phyloP scores from a whole-genome alignment of 2,797 vertebrate genomes.

The Pangasius larnaudii region DNA sequence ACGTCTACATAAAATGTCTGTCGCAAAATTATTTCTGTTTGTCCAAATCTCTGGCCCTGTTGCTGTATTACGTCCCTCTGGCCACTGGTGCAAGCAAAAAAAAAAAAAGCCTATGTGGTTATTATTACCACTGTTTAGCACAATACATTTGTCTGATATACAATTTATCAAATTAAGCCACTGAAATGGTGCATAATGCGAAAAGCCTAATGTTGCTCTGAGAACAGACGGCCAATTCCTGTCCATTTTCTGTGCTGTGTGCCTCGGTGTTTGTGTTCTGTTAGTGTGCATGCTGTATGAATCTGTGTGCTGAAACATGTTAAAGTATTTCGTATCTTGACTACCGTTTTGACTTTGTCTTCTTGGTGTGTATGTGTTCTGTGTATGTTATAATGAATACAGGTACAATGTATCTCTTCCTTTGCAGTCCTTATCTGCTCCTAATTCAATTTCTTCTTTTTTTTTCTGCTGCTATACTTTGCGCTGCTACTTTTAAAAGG shows the following conservation, averaged over 20 bases:
- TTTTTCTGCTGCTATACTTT: conserved; percentile 35
- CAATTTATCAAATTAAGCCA: conserved; percentile 16
- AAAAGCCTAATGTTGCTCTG: conserved; percentile 21
- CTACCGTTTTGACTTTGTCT: conserved; percentile 39
- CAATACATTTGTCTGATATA: conserved; percentile 9
- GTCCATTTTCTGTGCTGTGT: conserved; percentile 52
- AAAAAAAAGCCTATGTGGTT: neutral
- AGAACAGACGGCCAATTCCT: conserved; percentile 49
- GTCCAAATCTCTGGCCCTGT: conserved; percentile 48
- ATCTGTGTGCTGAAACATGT: conserved; percentile 37
- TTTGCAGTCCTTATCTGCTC: conserved; percentile 28
- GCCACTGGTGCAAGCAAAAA: conserved; percentile 25
- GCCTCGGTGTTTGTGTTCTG: conserved; percentile 46
- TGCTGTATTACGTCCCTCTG: conserved; percentile 33
- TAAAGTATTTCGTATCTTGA: conserved; percentile 33
- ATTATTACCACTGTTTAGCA: conserved; percentile 11
- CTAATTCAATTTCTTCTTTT: conserved; percentile 9
- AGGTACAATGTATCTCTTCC: conserved; percentile 20
- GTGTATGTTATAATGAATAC: conserved; percentile 23
- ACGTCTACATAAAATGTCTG: conserved; percentile 54
- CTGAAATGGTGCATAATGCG: conserved; percentile 22
- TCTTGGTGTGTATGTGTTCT: conserved; percentile 41
- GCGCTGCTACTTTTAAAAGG: conserved; percentile 21
- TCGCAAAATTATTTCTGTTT: conserved; percentile 51
- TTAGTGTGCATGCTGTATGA: conserved; percentile 39